These are phyloP conservation scores for Corynorhinus townsendii DNA, from an alignment of 2,113 vertebrate genomes.

Conservation along the genomic window DNA sequence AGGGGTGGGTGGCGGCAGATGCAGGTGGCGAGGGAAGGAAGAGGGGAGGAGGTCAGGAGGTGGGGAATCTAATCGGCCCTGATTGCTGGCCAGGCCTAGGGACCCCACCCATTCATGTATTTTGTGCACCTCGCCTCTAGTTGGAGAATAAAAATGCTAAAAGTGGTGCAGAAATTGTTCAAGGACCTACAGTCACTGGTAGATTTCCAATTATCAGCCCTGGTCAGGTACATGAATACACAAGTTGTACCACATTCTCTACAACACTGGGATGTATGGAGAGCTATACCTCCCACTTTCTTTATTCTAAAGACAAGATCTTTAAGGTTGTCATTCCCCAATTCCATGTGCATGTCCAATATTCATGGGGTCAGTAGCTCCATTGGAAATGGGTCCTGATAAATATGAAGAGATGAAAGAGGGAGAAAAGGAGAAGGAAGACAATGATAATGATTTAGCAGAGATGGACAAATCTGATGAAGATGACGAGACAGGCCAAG, in stretches of 20 bases:
- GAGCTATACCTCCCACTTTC: slow-evolving; percentile 95
- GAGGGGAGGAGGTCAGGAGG: no score
- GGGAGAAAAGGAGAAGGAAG: slow-evolving; percentile 66
- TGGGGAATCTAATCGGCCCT: no score
- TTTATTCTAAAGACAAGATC: slow-evolving; percentile 89
- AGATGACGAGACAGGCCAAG: slow-evolving; percentile 81
- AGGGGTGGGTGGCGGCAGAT: no score
- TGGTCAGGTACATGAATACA: slow-evolving; percentile 94
- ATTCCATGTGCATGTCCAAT: slow-evolving; percentile 95
- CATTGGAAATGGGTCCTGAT: slow-evolving; percentile 77
- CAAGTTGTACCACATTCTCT: slow-evolving; percentile 95
- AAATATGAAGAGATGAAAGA: slow-evolving; percentile 82
- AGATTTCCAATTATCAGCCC: slow-evolving; percentile 96
- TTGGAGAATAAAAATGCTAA: slow-evolving; percentile 96
- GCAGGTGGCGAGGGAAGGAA: no score
- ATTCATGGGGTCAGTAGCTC: slow-evolving; percentile 87
- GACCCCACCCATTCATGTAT: no score
- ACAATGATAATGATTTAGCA: slow-evolving; percentile 77
- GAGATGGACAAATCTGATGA: slow-evolving; percentile 74
- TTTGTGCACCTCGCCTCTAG: no score
- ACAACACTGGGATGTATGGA: slow-evolving; percentile 97
- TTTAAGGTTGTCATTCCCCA: slow-evolving; percentile 94
- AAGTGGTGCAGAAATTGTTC: slow-evolving; percentile 90
- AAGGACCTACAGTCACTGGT: slow-evolving; percentile 93
- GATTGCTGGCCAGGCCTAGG: no score